Evolutionary conservation across 1,140 invertebrate species (phyloP), one percentile per base, ranked within the genome.

Genomic region (Latrodectus geometricus): DNA sequence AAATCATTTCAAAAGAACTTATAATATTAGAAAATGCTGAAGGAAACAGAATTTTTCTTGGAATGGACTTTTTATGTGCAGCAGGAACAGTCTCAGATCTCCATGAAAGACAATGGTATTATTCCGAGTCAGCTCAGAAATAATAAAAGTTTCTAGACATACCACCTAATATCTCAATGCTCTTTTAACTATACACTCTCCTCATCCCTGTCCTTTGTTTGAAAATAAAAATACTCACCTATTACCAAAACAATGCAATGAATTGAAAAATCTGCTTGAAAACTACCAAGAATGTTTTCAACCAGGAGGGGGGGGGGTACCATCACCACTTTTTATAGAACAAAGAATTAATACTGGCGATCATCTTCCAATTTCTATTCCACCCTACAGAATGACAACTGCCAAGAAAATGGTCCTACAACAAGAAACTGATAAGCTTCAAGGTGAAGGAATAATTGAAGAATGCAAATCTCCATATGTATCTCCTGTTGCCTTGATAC

Each of bases 251-350:
- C 75, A 77, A 21, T 20, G 14, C 9, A 61, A 61, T 3, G 35
- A 35, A 35, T 35, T 35, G 1, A 35, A 35, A 23, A 4, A 49
- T 9, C 21, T 77, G 17, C 14, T 61, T 17, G n/a, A 21, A 61
- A 21, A 77, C 5, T 61, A 9, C 21, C n/a, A 79, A 35, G 23
- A 54, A 23, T 21, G 8, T 9, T 77, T 77, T 77, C 15, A 77
- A 35, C 17, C 50, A 77, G n/a, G 50, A n/a, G 49, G 54, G 21
- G n/a, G 50, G 54, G 49, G 54, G 21, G 75, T 61, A 21, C 4
- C 75, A 54, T 1, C 75, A 14, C 75, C 52, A 11, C 17, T 54
- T 56, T 15, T 23, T 4, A 89, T 89, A 49, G 73, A 89, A 86
- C 4, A 70, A n/a, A n/a, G n/a, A n/a, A n/a, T n/a, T n/a, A n/a